Percentiles rank a stretch among this genome's conserved stretches.
Conservation (phyloP, 2,888 invertebrate species). For the Cephus pygmeus region DNA sequence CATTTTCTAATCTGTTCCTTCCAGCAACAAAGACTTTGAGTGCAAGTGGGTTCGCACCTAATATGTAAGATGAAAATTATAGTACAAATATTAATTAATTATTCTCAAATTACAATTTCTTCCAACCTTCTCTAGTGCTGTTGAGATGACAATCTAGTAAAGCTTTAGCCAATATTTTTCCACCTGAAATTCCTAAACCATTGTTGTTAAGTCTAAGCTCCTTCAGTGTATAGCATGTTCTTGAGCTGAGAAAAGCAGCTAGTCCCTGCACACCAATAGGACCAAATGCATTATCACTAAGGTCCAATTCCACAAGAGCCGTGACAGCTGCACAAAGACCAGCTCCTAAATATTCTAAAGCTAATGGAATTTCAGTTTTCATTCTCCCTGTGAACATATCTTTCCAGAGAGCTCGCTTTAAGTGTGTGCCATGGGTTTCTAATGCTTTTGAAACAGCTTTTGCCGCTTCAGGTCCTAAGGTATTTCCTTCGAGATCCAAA, state of each 20-base stretch:
- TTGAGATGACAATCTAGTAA: slow-evolving; percentile 75
- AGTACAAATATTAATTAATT: not conserved
- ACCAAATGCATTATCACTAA: slow-evolving; percentile 98
- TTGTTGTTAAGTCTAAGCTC: slow-evolving; percentile 92
- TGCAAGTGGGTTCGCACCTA: slow-evolving; percentile 71
- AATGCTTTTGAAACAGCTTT: slow-evolving; percentile 85
- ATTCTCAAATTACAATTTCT: not conserved
- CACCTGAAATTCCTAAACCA: slow-evolving; percentile 92
- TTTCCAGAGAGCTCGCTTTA: slow-evolving; percentile 87
- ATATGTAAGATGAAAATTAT: not conserved
- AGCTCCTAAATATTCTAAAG: slow-evolving; percentile 81
- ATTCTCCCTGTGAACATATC: slow-evolving; percentile 97
- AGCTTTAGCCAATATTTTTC: slow-evolving; percentile 82
- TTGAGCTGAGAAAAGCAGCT: slow-evolving; percentile 83
- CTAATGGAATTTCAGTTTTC: slow-evolving; percentile 94
- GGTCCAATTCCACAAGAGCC: slow-evolving; percentile 83
- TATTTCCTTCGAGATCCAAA: slow-evolving; percentile 91
- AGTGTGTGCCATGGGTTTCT: slow-evolving; percentile 80
- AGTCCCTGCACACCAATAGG: slow-evolving; percentile 93
- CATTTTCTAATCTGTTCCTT: slow-evolving; percentile 93
- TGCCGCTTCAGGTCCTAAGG: slow-evolving; percentile 90
- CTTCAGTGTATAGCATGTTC: slow-evolving; percentile 85
- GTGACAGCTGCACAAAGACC: slow-evolving; percentile 86
- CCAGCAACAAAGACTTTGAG: slow-evolving; percentile 91
- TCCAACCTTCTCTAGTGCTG: slow-evolving; percentile 72